These are phyloP conservation scores for Morbakka virulenta DNA, from an alignment of 30 jellyfish, hydroid and myxozoan species.

Conservation along the genomic window DNA sequence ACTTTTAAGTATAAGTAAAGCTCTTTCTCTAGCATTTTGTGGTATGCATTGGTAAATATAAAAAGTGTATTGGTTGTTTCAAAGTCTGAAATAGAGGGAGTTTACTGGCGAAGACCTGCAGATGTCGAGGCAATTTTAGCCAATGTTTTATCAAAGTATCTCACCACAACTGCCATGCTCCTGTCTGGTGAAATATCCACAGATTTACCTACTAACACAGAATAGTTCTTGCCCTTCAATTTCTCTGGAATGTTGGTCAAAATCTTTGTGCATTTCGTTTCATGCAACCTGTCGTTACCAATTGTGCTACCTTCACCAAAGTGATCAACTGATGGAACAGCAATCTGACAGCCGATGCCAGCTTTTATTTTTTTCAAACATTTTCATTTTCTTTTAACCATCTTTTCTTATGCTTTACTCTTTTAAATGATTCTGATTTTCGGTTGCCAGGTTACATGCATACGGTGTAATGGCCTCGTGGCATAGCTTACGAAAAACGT, in stretches of 20 bases:
- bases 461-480: constrained; percentile 8
- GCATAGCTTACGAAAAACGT: no score
- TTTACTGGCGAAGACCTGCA: constrained; percentile 7
- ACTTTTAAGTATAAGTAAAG: constrained; percentile 6
- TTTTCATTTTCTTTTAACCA: no score
- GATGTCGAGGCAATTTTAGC: constrained; percentile 3
- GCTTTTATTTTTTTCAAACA: background rate
- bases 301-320: constrained; percentile 14
- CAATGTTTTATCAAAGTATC: background rate
- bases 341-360: constrained; percentile 19
- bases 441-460: background rate
- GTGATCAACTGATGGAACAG: constrained; percentile 27
- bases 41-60: constrained; percentile 38
- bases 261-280: constrained; percentile 5
- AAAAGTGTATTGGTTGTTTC: constrained; percentile 22
- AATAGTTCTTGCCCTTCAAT: background rate
- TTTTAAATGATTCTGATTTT: background rate
- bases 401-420: background rate
- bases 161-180: constrained; percentile 6
- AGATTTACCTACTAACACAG: background rate
- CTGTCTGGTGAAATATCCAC: background rate
- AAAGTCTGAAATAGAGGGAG: constrained; percentile 26
- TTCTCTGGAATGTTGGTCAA: constrained; percentile 1
- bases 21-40: constrained; percentile 4
- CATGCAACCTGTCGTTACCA: constrained; percentile 10